A percentile compares a stretch with the other conserved stretches of the same genome.
phyloP scores from a whole-genome alignment of 2,797 vertebrate species.

The Poecilia wingei region DNA sequence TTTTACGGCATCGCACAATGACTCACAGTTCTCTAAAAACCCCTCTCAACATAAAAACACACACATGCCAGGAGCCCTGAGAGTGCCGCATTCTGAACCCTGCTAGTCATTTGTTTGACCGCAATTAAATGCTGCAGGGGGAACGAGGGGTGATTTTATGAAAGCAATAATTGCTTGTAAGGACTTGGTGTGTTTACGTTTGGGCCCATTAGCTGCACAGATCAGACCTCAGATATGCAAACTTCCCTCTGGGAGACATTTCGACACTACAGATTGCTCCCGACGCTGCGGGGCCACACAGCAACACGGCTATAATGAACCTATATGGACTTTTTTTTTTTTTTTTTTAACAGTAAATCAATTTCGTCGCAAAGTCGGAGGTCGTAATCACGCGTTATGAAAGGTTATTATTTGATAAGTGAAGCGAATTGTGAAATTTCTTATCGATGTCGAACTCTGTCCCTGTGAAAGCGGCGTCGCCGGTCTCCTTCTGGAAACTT shows the following conservation, averaged over 20 bases:
- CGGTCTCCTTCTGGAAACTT: constrained; percentile 6
- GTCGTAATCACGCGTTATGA: constrained; percentile 20
- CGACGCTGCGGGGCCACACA: constrained; percentile 64
- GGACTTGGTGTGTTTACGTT: constrained; percentile 82
- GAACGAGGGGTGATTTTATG: constrained; percentile 81
- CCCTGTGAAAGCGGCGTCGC: background rate
- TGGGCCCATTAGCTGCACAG: constrained; percentile 81
- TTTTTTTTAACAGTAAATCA: background rate
- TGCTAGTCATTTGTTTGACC: constrained; percentile 82
- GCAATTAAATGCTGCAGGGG: constrained; percentile 82
- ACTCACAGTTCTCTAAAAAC: constrained; percentile 60
- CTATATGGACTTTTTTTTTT: constrained; percentile 5
- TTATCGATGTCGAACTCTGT: background rate
- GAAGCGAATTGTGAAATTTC: background rate
- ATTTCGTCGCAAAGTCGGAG: constrained; percentile 45
- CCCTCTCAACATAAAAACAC: constrained; percentile 58
- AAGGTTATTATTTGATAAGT: background rate
- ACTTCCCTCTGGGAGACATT: constrained; percentile 79
- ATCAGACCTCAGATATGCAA: constrained; percentile 85
- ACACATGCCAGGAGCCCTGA: constrained; percentile 55
- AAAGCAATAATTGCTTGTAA: constrained; percentile 85
- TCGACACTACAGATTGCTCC: constrained; percentile 74
- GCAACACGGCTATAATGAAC: constrained; percentile 54
- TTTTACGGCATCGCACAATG: constrained; percentile 16
- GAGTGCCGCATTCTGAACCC: constrained; percentile 74